Conservation (phyloP, 2,888 invertebrate genomes). For the Coleophora flavipennella region DNA sequence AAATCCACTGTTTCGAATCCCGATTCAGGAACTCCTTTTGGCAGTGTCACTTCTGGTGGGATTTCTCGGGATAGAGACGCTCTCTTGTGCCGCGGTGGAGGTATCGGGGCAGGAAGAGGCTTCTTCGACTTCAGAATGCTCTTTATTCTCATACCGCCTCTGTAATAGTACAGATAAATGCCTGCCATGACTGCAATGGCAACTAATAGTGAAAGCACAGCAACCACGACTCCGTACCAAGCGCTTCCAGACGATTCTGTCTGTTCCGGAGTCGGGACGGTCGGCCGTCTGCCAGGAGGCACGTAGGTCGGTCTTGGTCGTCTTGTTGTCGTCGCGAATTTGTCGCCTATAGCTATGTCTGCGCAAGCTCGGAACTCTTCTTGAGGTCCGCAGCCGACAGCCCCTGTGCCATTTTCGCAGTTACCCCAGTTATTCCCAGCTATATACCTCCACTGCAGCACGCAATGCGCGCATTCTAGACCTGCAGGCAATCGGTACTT, state of each 20-base stretch:
- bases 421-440: slow-evolving; percentile 90
- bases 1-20: slow-evolving; percentile 67
- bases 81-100: slow-evolving; percentile 59
- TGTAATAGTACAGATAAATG: slow-evolving; percentile 83
- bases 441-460: slow-evolving; percentile 91
- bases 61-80: slow-evolving; percentile 50
- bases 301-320: slow-evolving; percentile 60
- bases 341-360: slow-evolving; percentile 81
- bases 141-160: slow-evolving; percentile 79
- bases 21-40: slow-evolving; percentile 52
- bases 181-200: slow-evolving; percentile 76
- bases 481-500: slow-evolving; percentile 75
- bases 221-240: slow-evolving; percentile 73
- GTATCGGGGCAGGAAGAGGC: slow-evolving; percentile 46
- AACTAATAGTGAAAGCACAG: slow-evolving; percentile 77
- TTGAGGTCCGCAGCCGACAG: slow-evolving; percentile 90
- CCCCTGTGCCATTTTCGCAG: slow-evolving; percentile 80
- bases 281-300: slow-evolving; percentile 52
- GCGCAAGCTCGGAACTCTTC: slow-evolving; percentile 91
- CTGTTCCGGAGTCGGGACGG: slow-evolving; percentile 54
- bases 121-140: slow-evolving; percentile 69
- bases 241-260: slow-evolving; percentile 58
- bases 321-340: slow-evolving; percentile 53
- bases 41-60: slow-evolving; percentile 46
- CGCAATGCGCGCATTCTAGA: slow-evolving; percentile 84